Evolutionary conservation across 1,140 invertebrate genomes (phyloP).

Genomic region (Aradophagus sp.): DNA sequence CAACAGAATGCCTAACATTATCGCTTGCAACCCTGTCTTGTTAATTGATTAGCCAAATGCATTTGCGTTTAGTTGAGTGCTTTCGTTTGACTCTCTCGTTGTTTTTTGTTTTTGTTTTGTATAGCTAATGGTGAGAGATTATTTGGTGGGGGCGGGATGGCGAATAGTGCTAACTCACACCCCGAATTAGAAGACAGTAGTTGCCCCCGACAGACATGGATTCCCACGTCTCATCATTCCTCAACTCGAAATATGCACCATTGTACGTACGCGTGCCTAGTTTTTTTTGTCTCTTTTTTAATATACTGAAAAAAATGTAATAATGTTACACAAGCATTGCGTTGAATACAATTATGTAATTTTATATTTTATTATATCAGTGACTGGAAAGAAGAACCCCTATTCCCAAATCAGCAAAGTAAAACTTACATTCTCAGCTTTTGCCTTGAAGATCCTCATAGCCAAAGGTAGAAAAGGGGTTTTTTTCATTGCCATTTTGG

Average conservation of each 20-base stretch:
- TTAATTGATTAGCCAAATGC: slow-evolving; percentile 16
- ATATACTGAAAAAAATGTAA: too few species aligned
- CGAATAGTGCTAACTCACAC: slow-evolving; percentile 68
- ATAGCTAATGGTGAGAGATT: slow-evolving; percentile 73
- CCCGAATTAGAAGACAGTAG: slow-evolving; percentile 72
- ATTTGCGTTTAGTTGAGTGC: slow-evolving; percentile 57
- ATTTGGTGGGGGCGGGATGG: slow-evolving; percentile 69
- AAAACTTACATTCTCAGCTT: too few species aligned
- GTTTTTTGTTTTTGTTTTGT: slow-evolving; percentile 65
- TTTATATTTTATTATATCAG: too few species aligned
- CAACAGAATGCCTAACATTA: too few species aligned
- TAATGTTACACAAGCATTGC: too few species aligned
- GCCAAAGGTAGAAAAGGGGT: too few species aligned
- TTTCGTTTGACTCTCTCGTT: slow-evolving; percentile 65
- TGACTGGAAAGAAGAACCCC: too few species aligned
- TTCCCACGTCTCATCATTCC: slow-evolving; percentile 72
- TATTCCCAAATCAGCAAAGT: too few species aligned
- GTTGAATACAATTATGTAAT: too few species aligned
- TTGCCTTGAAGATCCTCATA: too few species aligned
- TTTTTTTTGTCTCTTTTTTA: slow-evolving; percentile 51
- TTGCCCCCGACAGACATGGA: slow-evolving; percentile 73
- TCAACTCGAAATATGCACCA: slow-evolving; percentile 72
- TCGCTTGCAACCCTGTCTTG: slow-evolving; percentile 18
- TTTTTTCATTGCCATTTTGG: too few species aligned
- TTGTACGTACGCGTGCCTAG: slow-evolving; percentile 67